Evolutionary conservation across 2,113 vertebrate species (phyloP).

Genomic region (Gallinago undulata): DNA sequence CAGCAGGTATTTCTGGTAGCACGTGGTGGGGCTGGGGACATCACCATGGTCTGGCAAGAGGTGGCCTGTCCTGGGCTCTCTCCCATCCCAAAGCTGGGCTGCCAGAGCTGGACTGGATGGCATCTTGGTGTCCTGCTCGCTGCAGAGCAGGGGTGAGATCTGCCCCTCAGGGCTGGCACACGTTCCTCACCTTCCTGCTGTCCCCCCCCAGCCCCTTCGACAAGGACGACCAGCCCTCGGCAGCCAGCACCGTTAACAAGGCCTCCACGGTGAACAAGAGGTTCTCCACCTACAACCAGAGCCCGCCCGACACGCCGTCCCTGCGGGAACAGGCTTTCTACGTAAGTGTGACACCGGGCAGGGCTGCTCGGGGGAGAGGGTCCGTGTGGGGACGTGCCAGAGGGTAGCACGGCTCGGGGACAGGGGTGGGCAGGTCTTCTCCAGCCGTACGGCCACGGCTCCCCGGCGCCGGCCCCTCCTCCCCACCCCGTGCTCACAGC

Average conservation of each 20-base stretch:
- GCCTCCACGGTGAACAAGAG: slow-evolving; percentile 89
- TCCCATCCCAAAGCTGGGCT: background rate
- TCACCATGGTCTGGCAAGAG: background rate
- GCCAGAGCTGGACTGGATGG: background rate
- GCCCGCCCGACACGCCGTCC: slow-evolving; percentile 90
- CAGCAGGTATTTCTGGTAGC: background rate
- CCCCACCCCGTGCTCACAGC: background rate
- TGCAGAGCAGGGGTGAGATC: background rate
- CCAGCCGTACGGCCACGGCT: background rate
- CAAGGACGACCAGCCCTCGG: slow-evolving; percentile 89
- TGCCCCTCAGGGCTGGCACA: accelerated
- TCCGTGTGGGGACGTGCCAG: background rate
- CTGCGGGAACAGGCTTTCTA: slow-evolving; percentile 97
- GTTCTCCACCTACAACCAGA: slow-evolving; percentile 93
- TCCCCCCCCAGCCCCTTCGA: slow-evolving; percentile 87
- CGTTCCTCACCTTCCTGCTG: background rate
- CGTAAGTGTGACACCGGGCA: slow-evolving; percentile 76
- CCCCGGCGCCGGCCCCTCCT: background rate
- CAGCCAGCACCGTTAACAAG: slow-evolving; percentile 87
- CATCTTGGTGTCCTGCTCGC: background rate
- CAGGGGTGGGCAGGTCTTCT: background rate
- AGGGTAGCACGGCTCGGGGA: background rate
- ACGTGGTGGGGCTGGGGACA: background rate
- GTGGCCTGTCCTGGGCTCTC: background rate
- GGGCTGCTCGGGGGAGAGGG: background rate